Base-by-base conservation (phyloP, 2,113 vertebrate genomes). In the Chelonoidis abingdonii region DNA sequence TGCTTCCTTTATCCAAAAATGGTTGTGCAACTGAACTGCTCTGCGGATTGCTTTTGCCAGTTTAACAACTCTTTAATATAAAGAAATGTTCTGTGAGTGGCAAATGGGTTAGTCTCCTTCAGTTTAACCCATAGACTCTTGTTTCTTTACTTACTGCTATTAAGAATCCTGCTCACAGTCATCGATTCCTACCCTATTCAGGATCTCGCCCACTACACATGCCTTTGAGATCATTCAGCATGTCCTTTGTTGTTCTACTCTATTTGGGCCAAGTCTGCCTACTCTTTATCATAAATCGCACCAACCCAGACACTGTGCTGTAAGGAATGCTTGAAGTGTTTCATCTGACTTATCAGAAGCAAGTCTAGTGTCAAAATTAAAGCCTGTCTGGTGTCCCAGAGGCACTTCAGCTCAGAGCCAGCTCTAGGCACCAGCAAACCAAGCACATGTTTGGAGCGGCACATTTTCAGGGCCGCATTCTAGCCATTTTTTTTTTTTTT, bases 1-100 rank as follows among this genome's bases (percentile, higher is more conserved):
- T 82, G 22, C 27, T 86, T 17, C 59, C 79, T 5, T 50, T 65
- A 16, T 62, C 57, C 47, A 65, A 25, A 7, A 59, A 5, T 35
- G 14, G 14, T 38, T 41, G 31, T 17, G 17, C 25, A 24, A 56
- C 80, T 62, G 59, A 72, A 53, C 76, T 22, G 65, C 11, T n/a
- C 1, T 1, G 52, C 41, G 22, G 11, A 54, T 84, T 92, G 65
- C 84, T 38, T 0, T 0, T 0, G 0, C 6, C 38, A 57, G 72
- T 57, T 19, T 5, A 47, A 79, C 52, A 44, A 54, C 21, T 12
- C 89, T 12, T 0, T 62, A 31, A 31, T 62, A 35, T 29, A 62
- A 31, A 29, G 29, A 62, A 0, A 3, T 9, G 54, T 35, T 38
- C 62, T 13, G 57, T 9, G 90, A 76, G 62, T 69, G 35, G 87